Evolutionary conservation across 2,113 vertebrate species (phyloP), one percentile per base, ranked within the genome.

Genomic region (Muntiacus reevesi): DNA sequence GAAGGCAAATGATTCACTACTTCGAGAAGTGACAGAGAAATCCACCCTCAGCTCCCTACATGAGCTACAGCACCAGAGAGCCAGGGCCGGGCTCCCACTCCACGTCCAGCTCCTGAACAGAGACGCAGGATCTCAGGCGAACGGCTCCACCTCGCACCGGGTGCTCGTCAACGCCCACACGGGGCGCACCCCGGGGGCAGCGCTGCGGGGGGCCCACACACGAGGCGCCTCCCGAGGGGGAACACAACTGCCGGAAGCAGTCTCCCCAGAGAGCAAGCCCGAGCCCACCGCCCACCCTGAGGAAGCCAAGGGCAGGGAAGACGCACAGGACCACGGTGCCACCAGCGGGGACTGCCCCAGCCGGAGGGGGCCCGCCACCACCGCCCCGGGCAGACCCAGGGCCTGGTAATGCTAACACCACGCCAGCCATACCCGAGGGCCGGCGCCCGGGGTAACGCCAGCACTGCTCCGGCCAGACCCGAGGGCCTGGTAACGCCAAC

Each of bases 151-250:
- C n/a, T 5, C 28, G 5, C 0, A 4, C 1, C 1, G 10, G n/a
- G 64, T 2, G 64, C 64, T 21, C 17, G 23, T 1, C 2, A 36
- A 36, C 0, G 3, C 71, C 23, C 0, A 5, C 1, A 21, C n/a
- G 6, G n/a, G 64, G 64, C 11, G 17, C 64, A 71, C 64, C 9
- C 64, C 17, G 17, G 17, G 17, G 33, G 17, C n/a, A 5, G 64
- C 0, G 33, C 33, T 0, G 0, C 43, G 33, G 16, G 60, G n/a
- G 60, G 6, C 30, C 52, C 30, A 7, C 28, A 2, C 57, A 2
- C 1, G 0, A 21, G 15, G 40, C 30, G 5, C n/a, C 62, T 55
- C 55, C 25, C 0, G 1, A n/a, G 1, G 27, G n/a, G n/a, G 14
- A 25, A 10, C 15, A 33, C 1, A 12, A 1, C 62, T 3, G 3